phyloP scores from a whole-genome alignment of 2,113 vertebrate genomes.

The Dasyurus viverrinus region DNA sequence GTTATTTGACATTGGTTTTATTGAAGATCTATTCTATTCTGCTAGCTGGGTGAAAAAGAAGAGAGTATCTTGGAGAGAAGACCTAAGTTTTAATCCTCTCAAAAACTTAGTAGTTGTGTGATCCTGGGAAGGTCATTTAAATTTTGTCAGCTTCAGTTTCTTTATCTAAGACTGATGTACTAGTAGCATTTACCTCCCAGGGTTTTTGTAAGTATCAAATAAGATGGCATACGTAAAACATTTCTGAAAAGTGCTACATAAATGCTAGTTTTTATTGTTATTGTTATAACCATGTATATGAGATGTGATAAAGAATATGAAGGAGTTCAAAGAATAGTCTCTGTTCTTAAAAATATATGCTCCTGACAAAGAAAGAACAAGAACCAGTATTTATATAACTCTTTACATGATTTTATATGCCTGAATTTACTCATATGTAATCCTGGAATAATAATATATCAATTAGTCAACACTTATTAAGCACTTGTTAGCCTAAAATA shows the following conservation, averaged over 20 bases:
- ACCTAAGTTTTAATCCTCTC: neutral
- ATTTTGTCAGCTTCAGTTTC: neutral
- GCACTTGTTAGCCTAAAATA: neutral
- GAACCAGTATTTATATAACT: neutral
- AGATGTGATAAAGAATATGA: neutral
- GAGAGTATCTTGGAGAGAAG: neutral
- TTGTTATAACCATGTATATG: neutral
- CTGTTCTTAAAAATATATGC: neutral
- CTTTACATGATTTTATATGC: neutral
- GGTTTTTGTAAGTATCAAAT: neutral
- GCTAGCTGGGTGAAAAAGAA: neutral
- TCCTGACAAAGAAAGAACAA: neutral
- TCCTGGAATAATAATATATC: neutral
- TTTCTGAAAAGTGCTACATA: neutral
- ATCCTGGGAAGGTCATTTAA: neutral
- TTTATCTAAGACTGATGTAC: neutral
- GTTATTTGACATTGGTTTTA: neutral
- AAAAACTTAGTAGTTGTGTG: neutral
- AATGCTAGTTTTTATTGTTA: neutral
- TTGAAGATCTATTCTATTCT: neutral
- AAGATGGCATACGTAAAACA: neutral
- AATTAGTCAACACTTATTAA: neutral
- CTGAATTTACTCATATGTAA: neutral
- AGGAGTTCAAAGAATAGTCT: neutral
- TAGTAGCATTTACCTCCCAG: neutral